These are phyloP conservation scores for Macrosoma leucophasiata DNA, from an alignment of 2,888 invertebrate species.

Conservation along the genomic window DNA sequence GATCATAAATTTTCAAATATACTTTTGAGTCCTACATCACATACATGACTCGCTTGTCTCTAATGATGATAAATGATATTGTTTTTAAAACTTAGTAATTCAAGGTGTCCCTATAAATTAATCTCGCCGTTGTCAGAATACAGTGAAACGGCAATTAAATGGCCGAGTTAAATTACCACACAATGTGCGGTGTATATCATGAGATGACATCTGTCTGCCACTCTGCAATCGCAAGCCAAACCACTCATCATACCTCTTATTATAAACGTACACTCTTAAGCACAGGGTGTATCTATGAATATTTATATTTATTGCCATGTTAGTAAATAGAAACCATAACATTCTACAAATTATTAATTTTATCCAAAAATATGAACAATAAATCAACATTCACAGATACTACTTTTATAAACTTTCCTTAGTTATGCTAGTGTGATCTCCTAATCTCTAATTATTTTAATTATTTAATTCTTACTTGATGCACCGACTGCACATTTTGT, in stretches of 20 bases:
- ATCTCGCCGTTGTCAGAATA: constrained; percentile 58
- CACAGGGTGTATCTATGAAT: constrained; percentile 31
- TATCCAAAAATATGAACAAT: too few species aligned
- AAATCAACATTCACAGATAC: too few species aligned
- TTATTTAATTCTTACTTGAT: too few species aligned
- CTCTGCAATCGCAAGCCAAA: constrained; percentile 37
- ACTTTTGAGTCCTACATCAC: constrained; percentile 26
- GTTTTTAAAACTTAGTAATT: constrained; percentile 54
- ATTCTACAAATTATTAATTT: too few species aligned
- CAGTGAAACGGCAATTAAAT: constrained; percentile 67
- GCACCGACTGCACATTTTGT: too few species aligned
- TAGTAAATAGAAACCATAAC: too few species aligned
- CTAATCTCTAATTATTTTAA: too few species aligned
- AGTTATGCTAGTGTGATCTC: too few species aligned
- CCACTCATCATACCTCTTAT: constrained; percentile 52
- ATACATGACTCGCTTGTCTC: constrained; percentile 40
- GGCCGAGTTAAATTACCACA: constrained; percentile 65
- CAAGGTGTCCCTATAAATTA: constrained; percentile 70
- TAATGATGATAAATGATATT: constrained; percentile 61
- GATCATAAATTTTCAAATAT: constrained; percentile 7
- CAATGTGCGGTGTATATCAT: constrained; percentile 69
- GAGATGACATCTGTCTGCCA: constrained; percentile 57
- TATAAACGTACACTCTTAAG: constrained; percentile 23
- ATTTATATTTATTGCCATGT: too few species aligned
- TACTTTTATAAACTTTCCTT: too few species aligned